phyloP scores from a whole-genome alignment of 2,888 invertebrate species.

The Zeuzera pyrina region DNA sequence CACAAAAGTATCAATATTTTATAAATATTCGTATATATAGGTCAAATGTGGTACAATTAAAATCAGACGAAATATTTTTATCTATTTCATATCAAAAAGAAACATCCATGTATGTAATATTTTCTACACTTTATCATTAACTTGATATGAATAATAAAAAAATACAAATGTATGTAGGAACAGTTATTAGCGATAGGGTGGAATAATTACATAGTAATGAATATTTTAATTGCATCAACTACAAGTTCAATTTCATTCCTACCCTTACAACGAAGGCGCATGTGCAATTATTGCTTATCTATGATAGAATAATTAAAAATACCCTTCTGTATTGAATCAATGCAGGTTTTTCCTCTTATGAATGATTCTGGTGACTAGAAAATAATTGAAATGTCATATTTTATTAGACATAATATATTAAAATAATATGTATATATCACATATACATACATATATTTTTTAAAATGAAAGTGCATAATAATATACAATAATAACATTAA shows the following conservation, averaged over 20 bases:
- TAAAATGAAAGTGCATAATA: no score
- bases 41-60: constrained; percentile 71
- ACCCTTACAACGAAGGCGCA: no score
- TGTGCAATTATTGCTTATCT: no score
- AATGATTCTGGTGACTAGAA: no score
- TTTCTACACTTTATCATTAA: constrained; percentile 70
- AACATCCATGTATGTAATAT: constrained; percentile 54
- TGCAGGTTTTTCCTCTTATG: no score
- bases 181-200: constrained; percentile 17
- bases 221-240: neutral
- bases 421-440: no score
- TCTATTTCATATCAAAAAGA: constrained; percentile 70
- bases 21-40: constrained; percentile 73
- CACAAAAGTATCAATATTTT: constrained; percentile 61
- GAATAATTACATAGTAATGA: neutral
- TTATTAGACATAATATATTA: no score
- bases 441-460: no score
- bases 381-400: no score
- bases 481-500: no score
- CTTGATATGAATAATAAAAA: constrained; percentile 39
- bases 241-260: neutral
- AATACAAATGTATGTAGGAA: constrained; percentile 54
- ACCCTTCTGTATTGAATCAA: no score
- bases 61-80: constrained; percentile 68
- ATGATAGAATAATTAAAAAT: no score